Evolutionary conservation across 2,888 invertebrate genomes (phyloP).

Genomic region (Osmoderma eremita): DNA sequence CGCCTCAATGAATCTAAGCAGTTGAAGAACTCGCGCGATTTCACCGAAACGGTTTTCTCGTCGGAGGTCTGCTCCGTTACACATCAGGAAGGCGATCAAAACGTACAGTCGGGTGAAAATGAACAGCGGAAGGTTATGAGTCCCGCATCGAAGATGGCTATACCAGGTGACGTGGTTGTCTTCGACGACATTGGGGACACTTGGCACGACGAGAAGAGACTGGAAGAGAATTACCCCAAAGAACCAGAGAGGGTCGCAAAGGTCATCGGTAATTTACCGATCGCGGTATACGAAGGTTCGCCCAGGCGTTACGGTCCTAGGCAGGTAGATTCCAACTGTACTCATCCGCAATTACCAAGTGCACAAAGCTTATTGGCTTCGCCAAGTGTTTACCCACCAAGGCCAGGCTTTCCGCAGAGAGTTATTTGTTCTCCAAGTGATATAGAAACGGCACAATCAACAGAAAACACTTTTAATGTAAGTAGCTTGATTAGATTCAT

Average conservation of each 20-base stretch:
- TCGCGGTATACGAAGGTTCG: slow-evolving; percentile 92
- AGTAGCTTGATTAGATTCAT: slow-evolving; percentile 45
- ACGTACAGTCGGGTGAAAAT: slow-evolving; percentile 59
- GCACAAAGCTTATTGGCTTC: slow-evolving; percentile 69
- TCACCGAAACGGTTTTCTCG: slow-evolving; percentile 72
- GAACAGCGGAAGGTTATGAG: slow-evolving; percentile 65
- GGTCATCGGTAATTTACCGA: slow-evolving; percentile 86
- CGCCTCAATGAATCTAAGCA: slow-evolving; percentile 62
- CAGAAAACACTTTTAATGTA: slow-evolving; percentile 59
- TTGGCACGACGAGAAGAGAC: slow-evolving; percentile 72
- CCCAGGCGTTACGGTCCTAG: slow-evolving; percentile 85
- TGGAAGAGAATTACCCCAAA: slow-evolving; percentile 46
- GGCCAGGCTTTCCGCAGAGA: slow-evolving; percentile 88
- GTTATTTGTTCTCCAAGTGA: slow-evolving; percentile 64
- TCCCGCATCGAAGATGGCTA: slow-evolving; percentile 73
- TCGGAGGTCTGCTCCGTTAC: slow-evolving; percentile 71
- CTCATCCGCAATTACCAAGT: slow-evolving; percentile 68
- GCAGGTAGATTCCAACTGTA: slow-evolving; percentile 60
- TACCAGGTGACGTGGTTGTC: slow-evolving; percentile 80
- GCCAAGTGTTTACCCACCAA: slow-evolving; percentile 78
- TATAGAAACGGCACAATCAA: slow-evolving; percentile 55
- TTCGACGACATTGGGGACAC: slow-evolving; percentile 88
- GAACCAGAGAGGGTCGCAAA: slow-evolving; percentile 67
- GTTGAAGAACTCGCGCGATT: slow-evolving; percentile 65
- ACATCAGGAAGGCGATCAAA: slow-evolving; percentile 62